phyloP scores from a whole-genome alignment of 2,113 vertebrate genomes.

The Malurus elegans region DNA sequence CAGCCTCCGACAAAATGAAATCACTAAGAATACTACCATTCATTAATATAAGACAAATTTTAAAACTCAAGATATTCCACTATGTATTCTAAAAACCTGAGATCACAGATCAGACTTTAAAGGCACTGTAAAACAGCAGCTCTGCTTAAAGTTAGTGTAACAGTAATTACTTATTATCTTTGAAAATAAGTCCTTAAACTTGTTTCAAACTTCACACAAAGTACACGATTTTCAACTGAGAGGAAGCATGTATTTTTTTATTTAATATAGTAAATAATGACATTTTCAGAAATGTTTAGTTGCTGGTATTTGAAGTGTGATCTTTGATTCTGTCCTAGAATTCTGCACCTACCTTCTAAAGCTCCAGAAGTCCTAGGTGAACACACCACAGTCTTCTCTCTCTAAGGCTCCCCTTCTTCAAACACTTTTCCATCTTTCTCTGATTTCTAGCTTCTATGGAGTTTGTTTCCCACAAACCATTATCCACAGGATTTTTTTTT shows the following conservation, averaged over 20 bases:
- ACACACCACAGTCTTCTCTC: neutral
- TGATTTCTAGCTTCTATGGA: neutral
- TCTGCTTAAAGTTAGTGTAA: neutral
- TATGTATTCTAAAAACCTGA: neutral
- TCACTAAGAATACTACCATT: neutral
- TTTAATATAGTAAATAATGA: neutral
- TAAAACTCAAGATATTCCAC: neutral
- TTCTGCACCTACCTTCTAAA: neutral
- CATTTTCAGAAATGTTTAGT: neutral
- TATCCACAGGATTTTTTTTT: neutral
- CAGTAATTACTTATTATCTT: neutral
- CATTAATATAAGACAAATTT: neutral
- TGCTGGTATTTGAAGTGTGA: neutral
- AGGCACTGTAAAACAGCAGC: neutral
- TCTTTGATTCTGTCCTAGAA: conserved; percentile 6
- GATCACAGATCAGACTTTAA: neutral
- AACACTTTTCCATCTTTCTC: neutral
- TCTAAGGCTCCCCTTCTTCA: neutral
- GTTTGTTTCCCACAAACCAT: neutral
- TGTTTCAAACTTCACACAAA: neutral
- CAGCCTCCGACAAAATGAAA: neutral
- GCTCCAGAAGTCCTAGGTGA: neutral
- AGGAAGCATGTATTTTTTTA: neutral
- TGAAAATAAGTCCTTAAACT: neutral
- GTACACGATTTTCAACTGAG: neutral